phyloP scores from a whole-genome alignment of 2,113 vertebrate genomes.

The Forbesichthys agassizii region DNA sequence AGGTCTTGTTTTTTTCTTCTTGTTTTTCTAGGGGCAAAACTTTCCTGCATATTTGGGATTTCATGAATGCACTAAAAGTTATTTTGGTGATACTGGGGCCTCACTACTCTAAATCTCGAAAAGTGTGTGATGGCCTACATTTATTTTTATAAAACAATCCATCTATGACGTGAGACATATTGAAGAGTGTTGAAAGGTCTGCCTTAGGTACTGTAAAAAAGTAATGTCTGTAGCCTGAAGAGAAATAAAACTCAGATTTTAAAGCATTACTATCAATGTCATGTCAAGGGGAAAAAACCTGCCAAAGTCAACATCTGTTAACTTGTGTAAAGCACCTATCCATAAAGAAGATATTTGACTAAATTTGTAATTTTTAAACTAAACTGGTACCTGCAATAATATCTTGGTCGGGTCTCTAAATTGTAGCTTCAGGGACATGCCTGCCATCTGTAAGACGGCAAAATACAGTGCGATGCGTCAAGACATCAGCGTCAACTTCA shows the following conservation, averaged over 20 bases:
- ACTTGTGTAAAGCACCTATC: not conserved
- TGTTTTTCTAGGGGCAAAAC: no score
- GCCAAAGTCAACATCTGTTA: not conserved
- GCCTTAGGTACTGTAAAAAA: not conserved
- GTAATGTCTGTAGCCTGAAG: constrained; percentile 21
- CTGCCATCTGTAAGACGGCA: not conserved
- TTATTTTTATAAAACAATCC: no score
- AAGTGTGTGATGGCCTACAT: no score
- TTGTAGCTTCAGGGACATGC: constrained; percentile 25
- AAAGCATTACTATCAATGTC: constrained; percentile 51
- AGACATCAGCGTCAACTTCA: not conserved
- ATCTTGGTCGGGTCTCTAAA: constrained; percentile 4
- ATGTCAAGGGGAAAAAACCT: constrained; percentile 54
- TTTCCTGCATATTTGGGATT: not conserved
- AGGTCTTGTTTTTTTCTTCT: no score
- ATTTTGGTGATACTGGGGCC: not conserved
- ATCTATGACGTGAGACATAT: no score
- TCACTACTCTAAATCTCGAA: no score
- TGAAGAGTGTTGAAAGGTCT: no score
- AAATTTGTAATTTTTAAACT: not conserved
- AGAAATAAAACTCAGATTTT: constrained; percentile 31
- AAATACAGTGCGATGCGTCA: constrained; percentile 10
- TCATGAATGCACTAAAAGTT: not conserved
- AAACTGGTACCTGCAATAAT: constrained; percentile 5
- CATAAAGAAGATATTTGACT: not conserved